phyloP scores from a whole-genome alignment of 2,888 invertebrate species.

The Caenorhabditis sulstoni region DNA sequence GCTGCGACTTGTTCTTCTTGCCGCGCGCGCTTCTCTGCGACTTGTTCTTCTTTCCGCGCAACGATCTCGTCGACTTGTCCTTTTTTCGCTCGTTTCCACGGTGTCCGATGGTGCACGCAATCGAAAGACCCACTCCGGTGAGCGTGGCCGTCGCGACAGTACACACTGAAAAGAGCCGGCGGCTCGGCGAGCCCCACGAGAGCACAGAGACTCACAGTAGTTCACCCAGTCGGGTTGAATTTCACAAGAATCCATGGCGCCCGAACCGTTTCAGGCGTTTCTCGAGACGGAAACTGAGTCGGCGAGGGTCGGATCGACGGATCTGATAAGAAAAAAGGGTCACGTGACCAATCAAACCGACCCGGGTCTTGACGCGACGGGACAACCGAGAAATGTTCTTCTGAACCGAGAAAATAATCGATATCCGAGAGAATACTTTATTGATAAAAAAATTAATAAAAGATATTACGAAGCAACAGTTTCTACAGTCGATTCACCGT shows the following conservation, averaged over 20 bases:
- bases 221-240: constrained; percentile 1
- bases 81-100: constrained; percentile 1
- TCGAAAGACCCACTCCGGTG: not conserved
- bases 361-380: not conserved
- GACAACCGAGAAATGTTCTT: no score
- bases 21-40: constrained; percentile 2
- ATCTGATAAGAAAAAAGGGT: not conserved
- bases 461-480: no score
- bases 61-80: constrained; percentile 7
- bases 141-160: not conserved
- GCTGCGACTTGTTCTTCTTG: constrained; percentile 1
- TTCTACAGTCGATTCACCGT: no score
- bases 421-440: no score
- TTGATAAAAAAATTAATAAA: no score
- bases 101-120: constrained; percentile 1
- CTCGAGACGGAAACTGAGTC: no score
- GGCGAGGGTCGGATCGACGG: no score
- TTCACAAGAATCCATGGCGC: not conserved
- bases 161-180: not conserved
- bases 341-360: not conserved
- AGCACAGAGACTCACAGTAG: constrained; percentile 3
- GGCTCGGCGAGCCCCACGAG: not conserved
- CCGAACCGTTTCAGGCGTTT: not conserved
- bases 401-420: no score
- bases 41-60: constrained; percentile 1